phyloP scores from a whole-genome alignment of 2,888 invertebrate species.

The Chromoteleia sp. region DNA sequence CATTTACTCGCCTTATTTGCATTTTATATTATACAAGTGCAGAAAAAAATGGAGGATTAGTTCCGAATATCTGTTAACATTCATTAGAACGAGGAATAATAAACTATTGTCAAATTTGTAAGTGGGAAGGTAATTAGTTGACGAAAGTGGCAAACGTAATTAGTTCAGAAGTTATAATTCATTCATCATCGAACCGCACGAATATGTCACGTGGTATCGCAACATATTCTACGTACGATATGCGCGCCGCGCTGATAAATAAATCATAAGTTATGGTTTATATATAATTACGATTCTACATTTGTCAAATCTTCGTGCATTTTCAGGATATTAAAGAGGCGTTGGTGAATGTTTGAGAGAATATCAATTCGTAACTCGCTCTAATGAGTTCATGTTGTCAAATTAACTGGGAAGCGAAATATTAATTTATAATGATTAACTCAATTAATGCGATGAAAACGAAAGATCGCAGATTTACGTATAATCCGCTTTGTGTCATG shows the following conservation, averaged over 20 bases:
- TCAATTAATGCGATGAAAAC: neutral
- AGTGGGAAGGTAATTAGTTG: slow-evolving; percentile 64
- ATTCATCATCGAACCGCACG: slow-evolving; percentile 68
- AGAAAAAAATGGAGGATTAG: neutral
- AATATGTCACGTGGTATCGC: slow-evolving; percentile 43
- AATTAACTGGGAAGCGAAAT: neutral
- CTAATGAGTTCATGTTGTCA: neutral
- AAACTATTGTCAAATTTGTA: slow-evolving; percentile 64
- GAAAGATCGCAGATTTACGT: neutral
- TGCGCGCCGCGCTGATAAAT: slow-evolving; percentile 51
- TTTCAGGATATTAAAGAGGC: slow-evolving; percentile 17
- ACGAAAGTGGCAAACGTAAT: slow-evolving; percentile 64
- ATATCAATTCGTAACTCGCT: slow-evolving; percentile 8
- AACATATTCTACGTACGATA: slow-evolving; percentile 42
- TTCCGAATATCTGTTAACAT: slow-evolving; percentile 38
- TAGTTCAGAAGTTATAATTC: slow-evolving; percentile 70
- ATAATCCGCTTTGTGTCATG: neutral
- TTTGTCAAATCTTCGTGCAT: slow-evolving; percentile 51
- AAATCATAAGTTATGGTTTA: slow-evolving; percentile 58
- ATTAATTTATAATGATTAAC: neutral
- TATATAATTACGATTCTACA: slow-evolving; percentile 40
- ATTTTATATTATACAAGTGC: neutral
- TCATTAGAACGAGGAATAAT: slow-evolving; percentile 42
- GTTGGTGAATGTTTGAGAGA: neutral
- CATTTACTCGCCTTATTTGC: neutral